Percentiles rank a stretch among this genome's conserved stretches.
These are phyloP conservation scores for Pediacus dermestoides DNA, from an alignment of 2,888 invertebrate genomes.

Conservation along the genomic window DNA sequence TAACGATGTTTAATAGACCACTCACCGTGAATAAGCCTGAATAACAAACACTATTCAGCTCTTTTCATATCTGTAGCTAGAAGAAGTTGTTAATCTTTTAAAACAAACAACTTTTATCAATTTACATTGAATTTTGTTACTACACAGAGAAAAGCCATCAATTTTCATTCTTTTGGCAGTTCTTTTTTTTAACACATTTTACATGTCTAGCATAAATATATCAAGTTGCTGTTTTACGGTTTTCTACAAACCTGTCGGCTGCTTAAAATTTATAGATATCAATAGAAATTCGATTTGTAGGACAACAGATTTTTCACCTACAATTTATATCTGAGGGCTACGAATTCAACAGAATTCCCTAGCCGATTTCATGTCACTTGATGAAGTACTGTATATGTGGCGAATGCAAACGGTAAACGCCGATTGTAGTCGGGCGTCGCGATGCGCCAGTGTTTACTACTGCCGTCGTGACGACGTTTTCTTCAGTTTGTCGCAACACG, in stretches of 20 bases:
- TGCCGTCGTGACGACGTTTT: slow-evolving; percentile 44
- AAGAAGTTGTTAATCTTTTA: no score
- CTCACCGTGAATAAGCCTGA: no score
- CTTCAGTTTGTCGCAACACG: slow-evolving; percentile 46
- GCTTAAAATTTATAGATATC: slow-evolving; percentile 43
- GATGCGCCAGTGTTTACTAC: slow-evolving; percentile 47
- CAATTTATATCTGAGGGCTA: slow-evolving; percentile 40
- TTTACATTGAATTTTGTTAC: no score
- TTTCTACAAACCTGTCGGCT: slow-evolving; percentile 26
- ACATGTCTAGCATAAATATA: slow-evolving; percentile 25
- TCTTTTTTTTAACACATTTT: slow-evolving; percentile 1
- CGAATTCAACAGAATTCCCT: slow-evolving; percentile 41
- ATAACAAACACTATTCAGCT: no score
- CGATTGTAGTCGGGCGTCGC: slow-evolving; percentile 33
- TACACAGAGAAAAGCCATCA: no score
- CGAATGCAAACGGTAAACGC: slow-evolving; percentile 35
- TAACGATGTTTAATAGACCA: no score
- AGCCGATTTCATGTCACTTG: slow-evolving; percentile 38
- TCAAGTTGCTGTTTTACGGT: slow-evolving; percentile 25
- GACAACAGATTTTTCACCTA: slow-evolving; percentile 45
- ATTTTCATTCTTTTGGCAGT: no score
- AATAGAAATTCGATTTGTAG: slow-evolving; percentile 45
- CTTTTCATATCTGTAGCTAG: no score
- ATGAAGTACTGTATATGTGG: slow-evolving; percentile 34
- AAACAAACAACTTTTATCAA: no score